A percentile compares a stretch with the other conserved stretches of the same genome.
phyloP scores from a whole-genome alignment of 2,888 invertebrate genomes.

The Noctuana brunneofusca region DNA sequence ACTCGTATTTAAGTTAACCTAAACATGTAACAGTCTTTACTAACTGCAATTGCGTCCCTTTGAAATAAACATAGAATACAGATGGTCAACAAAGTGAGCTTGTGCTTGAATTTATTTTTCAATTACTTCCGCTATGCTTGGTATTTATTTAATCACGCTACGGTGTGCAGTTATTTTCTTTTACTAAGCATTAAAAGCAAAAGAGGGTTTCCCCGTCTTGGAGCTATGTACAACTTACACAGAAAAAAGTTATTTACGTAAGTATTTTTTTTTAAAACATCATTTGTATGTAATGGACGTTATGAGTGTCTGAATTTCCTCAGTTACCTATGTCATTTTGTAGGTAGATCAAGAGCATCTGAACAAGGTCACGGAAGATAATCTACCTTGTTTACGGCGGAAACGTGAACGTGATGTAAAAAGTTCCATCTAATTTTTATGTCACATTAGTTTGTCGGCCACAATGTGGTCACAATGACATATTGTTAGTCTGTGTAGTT shows the following conservation, averaged over 20 bases:
- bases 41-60: constrained; percentile 51
- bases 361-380: constrained; percentile 23
- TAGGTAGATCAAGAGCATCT: constrained; percentile 39
- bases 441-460: constrained; percentile 6
- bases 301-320: constrained; percentile 6
- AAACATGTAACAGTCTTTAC: constrained; percentile 35
- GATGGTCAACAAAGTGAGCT: constrained; percentile 40
- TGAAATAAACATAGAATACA: constrained; percentile 46
- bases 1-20: background rate
- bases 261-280: background rate
- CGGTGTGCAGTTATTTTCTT: background rate
- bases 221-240: background rate
- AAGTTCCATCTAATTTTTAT: constrained; percentile 29
- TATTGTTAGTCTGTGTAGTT: background rate
- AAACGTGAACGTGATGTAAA: constrained; percentile 36
- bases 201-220: no score
- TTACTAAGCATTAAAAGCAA: background rate
- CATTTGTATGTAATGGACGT: background rate
- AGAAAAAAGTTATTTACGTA: background rate
- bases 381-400: constrained; percentile 26
- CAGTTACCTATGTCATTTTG: constrained; percentile 11
- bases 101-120: constrained; percentile 39
- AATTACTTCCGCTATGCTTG: constrained; percentile 45
- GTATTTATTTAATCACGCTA: background rate
- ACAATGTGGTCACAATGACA: no score